A percentile compares a stretch with the other conserved stretches of the same genome.
These are phyloP conservation scores for Lordiphosa andalusiaca DNA, from an alignment of 2,888 invertebrate genomes.

Conservation along the genomic window DNA sequence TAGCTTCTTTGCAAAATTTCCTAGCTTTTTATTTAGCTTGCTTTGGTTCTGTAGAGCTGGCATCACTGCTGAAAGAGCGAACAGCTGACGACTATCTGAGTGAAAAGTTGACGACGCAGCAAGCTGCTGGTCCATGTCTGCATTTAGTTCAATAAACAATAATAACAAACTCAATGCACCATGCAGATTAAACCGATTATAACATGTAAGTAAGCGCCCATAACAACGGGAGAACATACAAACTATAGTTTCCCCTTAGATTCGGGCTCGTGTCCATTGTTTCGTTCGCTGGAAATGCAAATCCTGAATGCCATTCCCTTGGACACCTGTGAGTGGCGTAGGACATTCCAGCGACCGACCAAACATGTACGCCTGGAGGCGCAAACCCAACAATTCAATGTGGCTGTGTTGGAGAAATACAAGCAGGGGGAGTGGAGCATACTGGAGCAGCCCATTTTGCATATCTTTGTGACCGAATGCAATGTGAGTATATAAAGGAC, in stretches of 20 bases:
- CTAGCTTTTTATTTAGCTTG: no score
- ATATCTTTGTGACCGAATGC: conserved; percentile 97
- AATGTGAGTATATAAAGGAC: conserved; percentile 82
- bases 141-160: not conserved
- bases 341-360: conserved; percentile 92
- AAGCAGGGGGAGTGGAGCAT: conserved; percentile 88
- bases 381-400: conserved; percentile 89
- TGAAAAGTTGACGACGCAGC: no score
- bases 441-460: conserved; percentile 93
- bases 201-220: conserved; percentile 67
- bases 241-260: conserved; percentile 80
- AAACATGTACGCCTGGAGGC: conserved; percentile 92
- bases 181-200: conserved; percentile 79
- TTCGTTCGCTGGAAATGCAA: conserved; percentile 89
- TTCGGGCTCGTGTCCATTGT: conserved; percentile 92
- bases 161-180: not conserved
- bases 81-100: no score
- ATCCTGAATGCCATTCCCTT: conserved; percentile 90
- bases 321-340: conserved; percentile 94
- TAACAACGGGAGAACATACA: not conserved
- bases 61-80: no score
- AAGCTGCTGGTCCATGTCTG: no score
- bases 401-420: conserved; percentile 84
- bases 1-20: no score
- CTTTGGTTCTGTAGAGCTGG: no score